phyloP scores from a whole-genome alignment of 2,113 vertebrate species.

The Phrynosoma blainvillii region DNA sequence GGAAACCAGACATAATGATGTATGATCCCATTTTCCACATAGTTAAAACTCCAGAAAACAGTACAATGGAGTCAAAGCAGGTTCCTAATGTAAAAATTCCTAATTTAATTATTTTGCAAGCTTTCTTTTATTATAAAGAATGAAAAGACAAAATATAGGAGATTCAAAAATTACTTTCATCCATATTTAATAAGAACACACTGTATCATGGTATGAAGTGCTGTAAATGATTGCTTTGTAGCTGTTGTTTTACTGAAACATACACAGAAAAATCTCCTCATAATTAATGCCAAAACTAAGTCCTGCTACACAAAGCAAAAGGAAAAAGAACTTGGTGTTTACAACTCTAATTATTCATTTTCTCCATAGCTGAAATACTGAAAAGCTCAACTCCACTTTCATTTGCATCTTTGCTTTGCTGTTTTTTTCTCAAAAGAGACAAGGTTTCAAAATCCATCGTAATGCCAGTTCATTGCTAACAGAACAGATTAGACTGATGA shows the following conservation, averaged over 20 bases:
- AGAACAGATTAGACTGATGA: background rate
- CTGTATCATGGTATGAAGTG: background rate
- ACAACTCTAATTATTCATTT: background rate
- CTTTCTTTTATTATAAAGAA: background rate
- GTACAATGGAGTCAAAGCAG: background rate
- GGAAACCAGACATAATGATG: background rate
- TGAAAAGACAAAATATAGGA: background rate
- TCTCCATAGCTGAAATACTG: rapidly evolving
- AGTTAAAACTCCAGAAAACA: background rate
- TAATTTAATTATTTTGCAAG: background rate
- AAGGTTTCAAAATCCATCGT: rapidly evolving
- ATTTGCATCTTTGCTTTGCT: background rate
- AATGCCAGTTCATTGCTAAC: background rate
- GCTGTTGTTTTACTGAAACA: conserved; percentile 17
- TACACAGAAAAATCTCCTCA: background rate
- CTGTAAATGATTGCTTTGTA: conserved; percentile 11
- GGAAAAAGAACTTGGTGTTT: background rate
- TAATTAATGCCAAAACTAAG: background rate
- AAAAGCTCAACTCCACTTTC: background rate
- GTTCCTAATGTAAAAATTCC: background rate
- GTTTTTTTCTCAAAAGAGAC: background rate
- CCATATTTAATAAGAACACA: background rate
- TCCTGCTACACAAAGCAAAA: rapidly evolving
- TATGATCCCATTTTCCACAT: background rate
- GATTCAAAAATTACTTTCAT: background rate